Conservation (phyloP, 2,113 vertebrate species). For the Nestor notabilis region DNA sequence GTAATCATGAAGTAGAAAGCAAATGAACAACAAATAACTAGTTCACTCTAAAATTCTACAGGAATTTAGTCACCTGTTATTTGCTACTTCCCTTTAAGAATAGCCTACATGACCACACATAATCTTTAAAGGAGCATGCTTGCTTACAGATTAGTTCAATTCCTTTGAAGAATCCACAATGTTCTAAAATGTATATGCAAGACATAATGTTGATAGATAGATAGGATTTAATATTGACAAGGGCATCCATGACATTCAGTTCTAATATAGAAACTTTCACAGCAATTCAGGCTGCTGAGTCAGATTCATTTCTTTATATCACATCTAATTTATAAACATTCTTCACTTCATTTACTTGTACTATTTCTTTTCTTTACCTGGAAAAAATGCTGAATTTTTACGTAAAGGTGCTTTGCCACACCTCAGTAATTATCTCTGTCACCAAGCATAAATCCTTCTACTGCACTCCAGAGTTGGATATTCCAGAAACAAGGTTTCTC, state of each 20-base stretch:
- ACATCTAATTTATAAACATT: constrained; percentile 32
- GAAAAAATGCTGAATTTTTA: constrained; percentile 13
- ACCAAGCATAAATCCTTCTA: constrained; percentile 53
- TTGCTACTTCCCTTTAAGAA: background rate
- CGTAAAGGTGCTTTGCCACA: constrained; percentile 7
- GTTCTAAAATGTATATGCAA: background rate
- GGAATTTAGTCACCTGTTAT: background rate
- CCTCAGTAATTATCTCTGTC: constrained; percentile 28
- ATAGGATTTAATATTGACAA: constrained; percentile 5
- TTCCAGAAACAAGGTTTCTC: constrained; percentile 20
- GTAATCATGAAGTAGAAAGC: background rate
- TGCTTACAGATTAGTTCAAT: background rate
- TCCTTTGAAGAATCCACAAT: background rate
- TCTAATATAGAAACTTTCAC: background rate
- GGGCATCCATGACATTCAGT: background rate
- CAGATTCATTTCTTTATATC: constrained; percentile 29
- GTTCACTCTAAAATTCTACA: background rate
- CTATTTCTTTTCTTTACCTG: constrained; percentile 36
- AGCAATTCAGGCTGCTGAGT: constrained; percentile 19
- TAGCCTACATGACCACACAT: background rate
- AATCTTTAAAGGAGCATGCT: background rate
- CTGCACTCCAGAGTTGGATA: background rate
- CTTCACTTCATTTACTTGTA: constrained; percentile 36
- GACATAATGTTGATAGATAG: background rate
- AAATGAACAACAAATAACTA: background rate